phyloP scores from a whole-genome alignment of 2,113 vertebrate species.

The Eublepharis macularius region DNA sequence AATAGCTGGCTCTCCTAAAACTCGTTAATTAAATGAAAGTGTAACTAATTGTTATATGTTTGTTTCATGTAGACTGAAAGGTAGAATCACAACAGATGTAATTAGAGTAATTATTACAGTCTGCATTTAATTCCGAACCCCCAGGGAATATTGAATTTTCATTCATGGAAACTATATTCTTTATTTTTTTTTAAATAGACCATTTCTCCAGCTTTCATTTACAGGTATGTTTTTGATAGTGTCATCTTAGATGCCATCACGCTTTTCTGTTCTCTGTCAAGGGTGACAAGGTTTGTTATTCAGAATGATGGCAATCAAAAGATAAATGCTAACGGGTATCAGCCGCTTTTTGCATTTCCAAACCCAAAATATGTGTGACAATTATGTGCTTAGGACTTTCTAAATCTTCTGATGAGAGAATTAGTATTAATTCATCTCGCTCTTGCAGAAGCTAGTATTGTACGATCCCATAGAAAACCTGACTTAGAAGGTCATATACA shows the following conservation, averaged over 20 bases:
- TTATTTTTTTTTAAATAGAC: conserved; percentile 29
- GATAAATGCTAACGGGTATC: conserved; percentile 53
- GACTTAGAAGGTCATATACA: not conserved
- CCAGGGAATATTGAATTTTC: conserved; percentile 58
- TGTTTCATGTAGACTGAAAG: conserved; percentile 71
- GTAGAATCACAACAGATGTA: conserved; percentile 71
- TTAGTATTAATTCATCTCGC: conserved; percentile 44
- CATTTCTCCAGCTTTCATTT: conserved; percentile 49
- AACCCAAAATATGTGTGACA: conserved; percentile 52
- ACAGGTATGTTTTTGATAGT: conserved; percentile 35
- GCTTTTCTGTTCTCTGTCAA: conserved; percentile 34
- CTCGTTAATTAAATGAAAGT: conserved; percentile 56
- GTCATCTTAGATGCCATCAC: conserved; percentile 32
- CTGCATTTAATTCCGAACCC: conserved; percentile 67
- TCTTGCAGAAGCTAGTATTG: conserved; percentile 20
- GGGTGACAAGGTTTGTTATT: conserved; percentile 58
- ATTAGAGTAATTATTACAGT: conserved; percentile 73
- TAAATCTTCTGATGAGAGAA: conserved; percentile 27
- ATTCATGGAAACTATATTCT: conserved; percentile 51
- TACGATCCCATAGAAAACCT: not conserved
- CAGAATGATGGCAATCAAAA: conserved; percentile 53
- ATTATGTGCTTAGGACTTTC: conserved; percentile 35
- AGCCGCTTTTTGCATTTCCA: conserved; percentile 25
- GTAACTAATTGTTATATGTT: conserved; percentile 66
- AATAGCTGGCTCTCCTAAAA: conserved; percentile 58